Evolutionary conservation across 1,140 invertebrate genomes (phyloP), one percentile per base, ranked within the genome.

Genomic region (Scaptodrosophila lebanonensis): DNA sequence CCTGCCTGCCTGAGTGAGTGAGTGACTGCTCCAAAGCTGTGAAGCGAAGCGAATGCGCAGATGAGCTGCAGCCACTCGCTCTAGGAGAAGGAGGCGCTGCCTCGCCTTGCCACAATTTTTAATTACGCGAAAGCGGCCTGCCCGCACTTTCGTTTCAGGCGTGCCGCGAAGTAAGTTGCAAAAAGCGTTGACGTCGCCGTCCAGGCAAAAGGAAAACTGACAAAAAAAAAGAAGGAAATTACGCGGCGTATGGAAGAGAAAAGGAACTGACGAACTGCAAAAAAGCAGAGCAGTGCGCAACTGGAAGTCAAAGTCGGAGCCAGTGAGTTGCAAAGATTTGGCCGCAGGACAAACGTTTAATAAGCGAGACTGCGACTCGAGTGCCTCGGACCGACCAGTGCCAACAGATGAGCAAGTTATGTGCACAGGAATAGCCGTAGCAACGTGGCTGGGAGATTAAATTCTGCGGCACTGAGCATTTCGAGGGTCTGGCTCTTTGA

Each of bases 91-190:
- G n/a, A 45, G 38, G 1, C 38, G 25, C 27, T 16, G 16, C 33
- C 12, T 18, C 8, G 6, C 9, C 44, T 68, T 29, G 65, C 73
- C 73, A 58, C 73, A 79, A 63, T 79, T 79, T 79, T 79, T 79
- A 79, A 79, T 79, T 79, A 79, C 75, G 73, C 73, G 75, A 77
- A 79, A 63, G 60, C 60, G 54, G 75, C 73, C 71, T 75, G 79
- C 66, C 73, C 65, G 73, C 73, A 77, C 75, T 79, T 79, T 82
- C 69, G 69, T 65, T 75, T 61, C 79, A 57, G 58, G 45, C 22
- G 8, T 3, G 22, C 22, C 3, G 22, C 22, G 22, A 25, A 25
- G 54, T 53, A 45, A 63, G 47, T 58, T 7, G 9, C 22, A 30
- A 1, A 32, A 17, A 35, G 30, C 52, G 52, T 62, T 42, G 44